Evolutionary conservation across 2,113 vertebrate species (phyloP), one percentile per base, ranked within the genome.

Genomic region (Apeltes quadracus): DNA sequence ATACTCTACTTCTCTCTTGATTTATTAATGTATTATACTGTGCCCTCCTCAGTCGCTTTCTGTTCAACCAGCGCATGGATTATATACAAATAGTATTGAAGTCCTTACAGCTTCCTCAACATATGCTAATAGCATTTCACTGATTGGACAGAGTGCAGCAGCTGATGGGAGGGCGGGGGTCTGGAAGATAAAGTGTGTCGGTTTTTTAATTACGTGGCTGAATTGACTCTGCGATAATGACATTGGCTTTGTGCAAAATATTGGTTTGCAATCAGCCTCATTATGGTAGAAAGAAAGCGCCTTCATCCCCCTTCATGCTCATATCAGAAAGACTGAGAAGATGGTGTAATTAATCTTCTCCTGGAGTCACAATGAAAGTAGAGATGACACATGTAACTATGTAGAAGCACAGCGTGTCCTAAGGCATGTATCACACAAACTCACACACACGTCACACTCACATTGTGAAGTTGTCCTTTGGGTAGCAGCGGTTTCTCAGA

Each of bases 401-500:
- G 46, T n/a, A 3, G 11, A 50, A 50, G 46, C 46, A 50, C 46
- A 48, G 3, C 4, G 46, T 48, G 46, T 48, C 10, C 20, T 48
- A n/a, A n/a, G n/a, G 41, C 16, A 15, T 43, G 41, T 16, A 15
- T 34, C 32, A 34, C 32, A 34, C 32, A 4, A 43, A 29, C 18
- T 22, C 3, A 32, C 54, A 56, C 54, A 27, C 16, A 3, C 32
- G 32, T 34, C 32, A 34, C 34, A 87, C 91, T 92, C 81, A 92
- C 91, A 88, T 84, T 7, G 91, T 91, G 82, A 92, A 92, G 75
- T 92, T 92, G 48, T 92, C 87, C 77, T 89, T 72, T 1, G 88
- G 90, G 85, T 90, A 92, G 81, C 91, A 92, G 76, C 91, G 89
- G 85, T 92, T 92, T 62, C 91, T 87, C 71, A 92, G 90, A 1